A percentile compares a stretch with the other conserved stretches of the same genome.
Conservation (phyloP, 2,113 vertebrate genomes). For the Platichthys flesus region DNA sequence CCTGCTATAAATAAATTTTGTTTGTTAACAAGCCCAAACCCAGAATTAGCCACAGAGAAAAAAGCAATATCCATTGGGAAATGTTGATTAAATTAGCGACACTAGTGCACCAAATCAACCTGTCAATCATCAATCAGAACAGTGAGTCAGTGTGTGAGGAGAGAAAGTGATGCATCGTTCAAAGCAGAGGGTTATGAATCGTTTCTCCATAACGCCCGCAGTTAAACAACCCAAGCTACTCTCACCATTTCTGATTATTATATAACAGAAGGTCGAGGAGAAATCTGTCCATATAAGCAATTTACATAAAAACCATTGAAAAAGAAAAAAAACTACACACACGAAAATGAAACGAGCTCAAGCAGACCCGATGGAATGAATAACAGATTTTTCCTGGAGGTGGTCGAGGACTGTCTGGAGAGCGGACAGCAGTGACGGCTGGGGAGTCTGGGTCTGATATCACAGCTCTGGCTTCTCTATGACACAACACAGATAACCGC, state of each 20-base stretch:
- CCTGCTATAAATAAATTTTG: slow-evolving; percentile 9
- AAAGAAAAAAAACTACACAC: neutral
- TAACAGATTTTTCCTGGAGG: slow-evolving; percentile 26
- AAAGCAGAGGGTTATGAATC: neutral
- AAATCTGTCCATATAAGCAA: neutral
- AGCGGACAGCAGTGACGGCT: slow-evolving; percentile 30
- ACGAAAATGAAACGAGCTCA: neutral
- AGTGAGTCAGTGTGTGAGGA: neutral
- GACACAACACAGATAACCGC: slow-evolving; percentile 63
- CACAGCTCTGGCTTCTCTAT: slow-evolving; percentile 57
- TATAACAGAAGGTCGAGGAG: neutral
- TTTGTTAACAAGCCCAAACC: slow-evolving; percentile 8
- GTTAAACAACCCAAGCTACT: slow-evolving; percentile 8
- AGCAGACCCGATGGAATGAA: slow-evolving; percentile 26
- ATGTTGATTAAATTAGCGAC: slow-evolving; percentile 1
- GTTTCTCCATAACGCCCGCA: neutral
- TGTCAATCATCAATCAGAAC: neutral
- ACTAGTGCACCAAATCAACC: neutral
- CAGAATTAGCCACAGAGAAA: neutral
- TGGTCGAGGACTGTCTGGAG: slow-evolving; percentile 35
- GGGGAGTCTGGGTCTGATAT: slow-evolving; percentile 49
- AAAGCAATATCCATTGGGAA: neutral
- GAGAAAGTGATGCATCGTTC: neutral
- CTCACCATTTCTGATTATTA: neutral
- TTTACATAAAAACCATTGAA: slow-evolving; percentile 25